Evolutionary conservation across 2,797 vertebrate species (phyloP), one percentile per base, ranked within the genome.

Genomic region (Diplodus sargus): DNA sequence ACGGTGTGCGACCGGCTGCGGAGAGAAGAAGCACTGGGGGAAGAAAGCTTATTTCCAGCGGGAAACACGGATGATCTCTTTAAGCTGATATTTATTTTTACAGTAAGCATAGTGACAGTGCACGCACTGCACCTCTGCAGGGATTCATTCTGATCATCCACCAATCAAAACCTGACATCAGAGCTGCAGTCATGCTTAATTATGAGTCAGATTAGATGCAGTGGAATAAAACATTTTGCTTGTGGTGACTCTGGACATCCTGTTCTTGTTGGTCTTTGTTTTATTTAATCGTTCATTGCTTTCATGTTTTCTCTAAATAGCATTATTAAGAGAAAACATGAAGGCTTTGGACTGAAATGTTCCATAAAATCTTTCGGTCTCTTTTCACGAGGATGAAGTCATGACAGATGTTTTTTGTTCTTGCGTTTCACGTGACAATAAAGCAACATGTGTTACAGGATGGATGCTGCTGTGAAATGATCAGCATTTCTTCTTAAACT

Each of bases 1-100:
- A 52, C 65, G 83, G 63, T 62, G 68, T 85, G 67, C 54, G 67
- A 54, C 18, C 56, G 81, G 70, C 7, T 5, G 61, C 47, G n/a
- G 56, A 52, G 56, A 48, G 45, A 39, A 39, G 47, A 78, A 12
- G 67, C n/a, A n/a, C 23, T 14, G 70, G 22, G 15, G 49, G 48
- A 59, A 34, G 42, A 57, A 59, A 14, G 51, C 48, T 79, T 57
- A 49, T 61, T 53, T 68, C 74, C 14, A 76, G 61, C 25, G 39
- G 39, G 70, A 48, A 11, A 64, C 75, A 73, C 22, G 49, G 67
- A 76, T 45, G 43, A 77, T 78, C 43, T 49, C 13, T 72, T 84
- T 83, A 63, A 81, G 79, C 25, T 52, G 30, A 70, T 48, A 42
- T 81, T 34, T 34, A 52, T 66, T 61, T 23, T 25, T 17, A 11